Percentiles rank a stretch among this genome's conserved stretches.
phyloP scores from a whole-genome alignment of 1,140 invertebrate species.

The Ips typographus region DNA sequence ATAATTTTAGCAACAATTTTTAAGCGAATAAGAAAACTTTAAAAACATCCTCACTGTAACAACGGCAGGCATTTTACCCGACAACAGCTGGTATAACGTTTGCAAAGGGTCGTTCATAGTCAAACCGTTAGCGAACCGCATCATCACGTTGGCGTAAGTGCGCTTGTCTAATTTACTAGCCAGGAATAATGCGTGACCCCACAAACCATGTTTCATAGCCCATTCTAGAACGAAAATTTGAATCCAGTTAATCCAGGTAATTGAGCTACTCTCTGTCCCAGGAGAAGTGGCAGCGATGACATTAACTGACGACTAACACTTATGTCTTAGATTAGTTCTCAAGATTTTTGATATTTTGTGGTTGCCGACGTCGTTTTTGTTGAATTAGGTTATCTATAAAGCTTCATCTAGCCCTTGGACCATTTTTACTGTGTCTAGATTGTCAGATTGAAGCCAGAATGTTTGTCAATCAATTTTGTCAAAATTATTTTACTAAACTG shows the following conservation, averaged over 20 bases:
- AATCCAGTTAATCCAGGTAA: neutral
- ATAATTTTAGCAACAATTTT: conserved; percentile 37
- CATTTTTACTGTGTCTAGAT: no score
- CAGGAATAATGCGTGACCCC: conserved; percentile 93
- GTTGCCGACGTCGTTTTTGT: no score
- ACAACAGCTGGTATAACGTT: conserved; percentile 89
- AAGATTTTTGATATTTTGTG: no score
- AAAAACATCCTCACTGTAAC: conserved; percentile 65
- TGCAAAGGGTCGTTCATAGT: conserved; percentile 86
- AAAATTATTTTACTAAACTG: no score
- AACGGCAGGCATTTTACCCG: conserved; percentile 79
- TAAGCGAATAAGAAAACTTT: conserved; percentile 2
- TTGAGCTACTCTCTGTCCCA: neutral
- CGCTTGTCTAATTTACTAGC: conserved; percentile 86
- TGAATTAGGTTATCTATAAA: no score
- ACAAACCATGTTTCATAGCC: conserved; percentile 85
- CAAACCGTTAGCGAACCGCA: conserved; percentile 86
- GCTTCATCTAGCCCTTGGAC: no score
- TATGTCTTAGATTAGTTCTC: no score
- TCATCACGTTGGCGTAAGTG: conserved; percentile 84
- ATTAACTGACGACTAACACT: neutral
- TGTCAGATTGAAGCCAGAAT: no score
- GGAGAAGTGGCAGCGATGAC: neutral
- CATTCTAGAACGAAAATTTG: conserved; percentile 64
- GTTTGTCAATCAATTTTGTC: no score